A percentile compares a stretch with the other conserved stretches of the same genome.
Conservation (phyloP, 2,113 vertebrate genomes). For the Bathybates hornii region DNA sequence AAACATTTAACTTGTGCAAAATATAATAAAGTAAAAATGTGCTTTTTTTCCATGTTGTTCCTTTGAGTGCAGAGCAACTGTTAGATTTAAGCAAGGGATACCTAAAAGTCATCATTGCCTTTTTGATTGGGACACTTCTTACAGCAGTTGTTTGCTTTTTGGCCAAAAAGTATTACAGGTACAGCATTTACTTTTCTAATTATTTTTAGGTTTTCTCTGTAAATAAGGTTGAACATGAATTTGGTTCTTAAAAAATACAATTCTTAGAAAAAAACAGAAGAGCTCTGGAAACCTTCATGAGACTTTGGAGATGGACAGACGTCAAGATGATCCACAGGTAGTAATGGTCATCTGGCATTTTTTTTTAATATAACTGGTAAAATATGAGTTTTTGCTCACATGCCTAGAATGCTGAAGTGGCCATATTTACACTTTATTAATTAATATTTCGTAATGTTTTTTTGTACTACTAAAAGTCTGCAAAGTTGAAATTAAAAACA, state of each 20-base stretch:
- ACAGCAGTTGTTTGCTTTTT: slow-evolving; percentile 6
- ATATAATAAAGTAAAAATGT: neutral
- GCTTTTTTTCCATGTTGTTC: neutral
- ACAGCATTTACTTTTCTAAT: neutral
- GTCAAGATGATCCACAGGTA: slow-evolving; percentile 19
- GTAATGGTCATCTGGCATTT: accelerated
- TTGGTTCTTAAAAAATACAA: accelerated
- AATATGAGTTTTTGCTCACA: neutral
- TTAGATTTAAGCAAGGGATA: neutral
- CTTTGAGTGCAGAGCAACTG: neutral
- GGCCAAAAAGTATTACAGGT: slow-evolving; percentile 16
- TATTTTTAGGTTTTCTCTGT: neutral
- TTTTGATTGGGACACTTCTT: slow-evolving; percentile 25
- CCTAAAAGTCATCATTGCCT: neutral
- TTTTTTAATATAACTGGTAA: neutral
- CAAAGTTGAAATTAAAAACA: neutral
- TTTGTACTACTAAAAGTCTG: neutral
- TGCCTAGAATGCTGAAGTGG: neutral
- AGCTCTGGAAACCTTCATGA: neutral
- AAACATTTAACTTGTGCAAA: neutral
- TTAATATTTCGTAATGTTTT: accelerated
- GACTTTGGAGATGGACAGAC: slow-evolving; percentile 24
- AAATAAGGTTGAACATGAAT: neutral
- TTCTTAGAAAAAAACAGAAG: slow-evolving; percentile 6
- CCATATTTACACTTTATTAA: accelerated